Evolutionary conservation across 35 echinoderm and acorn worm genomes (phyloP), one percentile per base, ranked within the genome.

Genomic region (Patiria miniata): DNA sequence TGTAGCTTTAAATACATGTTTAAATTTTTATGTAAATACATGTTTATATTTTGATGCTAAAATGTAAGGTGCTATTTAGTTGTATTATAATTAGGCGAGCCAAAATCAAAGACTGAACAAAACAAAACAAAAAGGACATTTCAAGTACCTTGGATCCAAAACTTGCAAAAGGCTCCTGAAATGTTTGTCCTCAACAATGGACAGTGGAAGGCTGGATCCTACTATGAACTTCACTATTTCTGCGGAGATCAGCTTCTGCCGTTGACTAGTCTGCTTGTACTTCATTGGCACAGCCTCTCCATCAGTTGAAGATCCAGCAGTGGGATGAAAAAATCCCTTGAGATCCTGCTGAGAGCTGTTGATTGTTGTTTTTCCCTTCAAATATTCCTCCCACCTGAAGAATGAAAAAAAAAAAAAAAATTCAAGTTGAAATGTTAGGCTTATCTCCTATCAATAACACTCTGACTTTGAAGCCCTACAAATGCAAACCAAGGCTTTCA

Each of bases 111-210:
- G n/a, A n/a, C n/a, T n/a, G n/a, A n/a, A n/a, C n/a, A n/a, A n/a
- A n/a, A n/a, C n/a, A n/a, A n/a, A n/a, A n/a, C n/a, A n/a, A n/a
- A n/a, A n/a, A n/a, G n/a, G n/a, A n/a, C n/a, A n/a, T n/a, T n/a
- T 17, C 2, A 68, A 30, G 14, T 68, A 85, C 83, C 83, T 85
- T 85, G 83, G 57, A 30, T 85, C 83, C 9, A 65, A 2, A 21
- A 60, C 16, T 28, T 87, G 12, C 1, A 87, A 17, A 17, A 87
- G 37, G 36, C 51, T 39, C 7, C 85, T 39, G 85, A 79, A 87
- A 39, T 87, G 36, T 10, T 18, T 39, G 36, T 87, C 8, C 38
- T 87, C 85, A 2, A 87, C 85, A 29, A 87, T 36, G n/a, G 36
- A 19, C 1, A 87, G 36, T 2, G 85, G 85, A 19, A 87, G 36